These are phyloP conservation scores for Dermolepida albohirtum DNA, from an alignment of 2,888 invertebrate genomes.

Conservation along the genomic window DNA sequence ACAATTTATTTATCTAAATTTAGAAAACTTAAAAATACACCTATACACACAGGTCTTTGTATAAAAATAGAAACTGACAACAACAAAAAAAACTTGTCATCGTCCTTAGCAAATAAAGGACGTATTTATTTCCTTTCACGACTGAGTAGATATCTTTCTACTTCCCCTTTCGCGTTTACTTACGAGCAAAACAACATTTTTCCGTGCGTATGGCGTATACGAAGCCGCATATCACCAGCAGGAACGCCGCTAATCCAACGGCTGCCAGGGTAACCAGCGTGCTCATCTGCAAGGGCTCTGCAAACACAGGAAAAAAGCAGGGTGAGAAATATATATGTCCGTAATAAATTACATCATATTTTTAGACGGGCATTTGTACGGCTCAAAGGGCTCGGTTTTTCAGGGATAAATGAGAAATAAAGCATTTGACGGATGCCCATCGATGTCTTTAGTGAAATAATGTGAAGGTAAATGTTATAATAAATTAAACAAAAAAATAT, in stretches of 20 bases:
- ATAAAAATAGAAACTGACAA: no score
- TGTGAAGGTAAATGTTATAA: no score
- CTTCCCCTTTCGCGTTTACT: constrained; percentile 58
- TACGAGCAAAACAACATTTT: constrained; percentile 74
- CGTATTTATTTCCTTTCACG: no score
- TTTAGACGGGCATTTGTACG: not conserved
- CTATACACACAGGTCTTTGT: no score
- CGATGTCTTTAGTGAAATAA: not conserved
- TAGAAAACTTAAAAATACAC: no score
- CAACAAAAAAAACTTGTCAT: no score
- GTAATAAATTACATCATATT: not conserved
- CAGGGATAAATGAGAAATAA: not conserved
- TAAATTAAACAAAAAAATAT: no score
- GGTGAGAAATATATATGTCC: not conserved
- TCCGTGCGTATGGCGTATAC: constrained; percentile 71
- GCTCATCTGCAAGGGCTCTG: constrained; percentile 73
- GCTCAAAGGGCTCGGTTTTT: constrained; percentile 1
- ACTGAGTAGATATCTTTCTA: not conserved
- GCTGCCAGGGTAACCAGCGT: constrained; percentile 71
- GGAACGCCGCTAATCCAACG: constrained; percentile 68
- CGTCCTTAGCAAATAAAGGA: no score
- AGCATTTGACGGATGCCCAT: not conserved
- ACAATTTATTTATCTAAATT: no score
- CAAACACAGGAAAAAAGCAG: constrained; percentile 47
- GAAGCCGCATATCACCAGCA: constrained; percentile 69